Evolutionary conservation across 2,888 invertebrate genomes (phyloP).

Genomic region (Zygogramma bicolorata): DNA sequence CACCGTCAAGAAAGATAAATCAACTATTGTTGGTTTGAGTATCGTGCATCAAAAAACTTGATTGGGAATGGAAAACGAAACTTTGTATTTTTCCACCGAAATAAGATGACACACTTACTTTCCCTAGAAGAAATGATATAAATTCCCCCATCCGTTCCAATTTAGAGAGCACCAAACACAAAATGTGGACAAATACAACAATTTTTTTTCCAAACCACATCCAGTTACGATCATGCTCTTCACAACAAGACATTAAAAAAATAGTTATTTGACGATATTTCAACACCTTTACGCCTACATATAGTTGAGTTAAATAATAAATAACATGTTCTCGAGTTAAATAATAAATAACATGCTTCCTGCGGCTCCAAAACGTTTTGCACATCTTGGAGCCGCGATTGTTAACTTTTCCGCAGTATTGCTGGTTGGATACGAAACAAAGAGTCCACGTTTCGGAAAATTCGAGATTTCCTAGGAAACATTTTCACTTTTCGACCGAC

Average conservation of each 20-base stretch:
- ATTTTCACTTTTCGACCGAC: slow-evolving; percentile 37
- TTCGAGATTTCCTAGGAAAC: slow-evolving; percentile 42
- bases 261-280: slow-evolving; percentile 45
- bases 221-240: background rate
- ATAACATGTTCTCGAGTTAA: slow-evolving; percentile 36
- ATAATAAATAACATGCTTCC: slow-evolving; percentile 40
- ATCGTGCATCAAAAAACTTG: background rate
- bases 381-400: slow-evolving; percentile 47
- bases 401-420: slow-evolving; percentile 51
- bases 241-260: slow-evolving; percentile 23
- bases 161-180: background rate
- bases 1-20: slow-evolving; percentile 40
- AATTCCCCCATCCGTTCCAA: background rate
- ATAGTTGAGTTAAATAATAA: slow-evolving; percentile 39
- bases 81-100: background rate
- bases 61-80: background rate
- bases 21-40: slow-evolving; percentile 23
- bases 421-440: slow-evolving; percentile 39
- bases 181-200: background rate
- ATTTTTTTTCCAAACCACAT: background rate
- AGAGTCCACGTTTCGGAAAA: slow-evolving; percentile 37
- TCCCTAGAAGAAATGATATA: background rate
- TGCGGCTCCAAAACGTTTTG: slow-evolving; percentile 46
- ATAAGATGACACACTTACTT: background rate
- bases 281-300: slow-evolving; percentile 35